Percentiles rank a stretch among this genome's conserved stretches.
These are phyloP conservation scores for Camponotus vicinus DNA, from an alignment of 1,140 invertebrate genomes.

Conservation along the genomic window DNA sequence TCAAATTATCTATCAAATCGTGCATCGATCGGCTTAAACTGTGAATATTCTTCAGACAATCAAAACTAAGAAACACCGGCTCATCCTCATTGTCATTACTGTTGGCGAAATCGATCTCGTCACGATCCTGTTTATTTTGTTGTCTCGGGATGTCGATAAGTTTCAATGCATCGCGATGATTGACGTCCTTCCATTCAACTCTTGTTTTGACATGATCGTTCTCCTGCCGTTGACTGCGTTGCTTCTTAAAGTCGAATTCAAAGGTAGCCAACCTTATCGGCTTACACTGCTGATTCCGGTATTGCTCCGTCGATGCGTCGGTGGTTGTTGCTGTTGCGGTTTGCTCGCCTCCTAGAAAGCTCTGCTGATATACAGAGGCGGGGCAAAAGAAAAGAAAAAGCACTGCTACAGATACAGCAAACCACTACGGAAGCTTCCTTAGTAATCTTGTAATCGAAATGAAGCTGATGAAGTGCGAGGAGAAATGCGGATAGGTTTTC, in stretches of 20 bases:
- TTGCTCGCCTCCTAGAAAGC: constrained; percentile 85
- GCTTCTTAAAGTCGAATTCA: constrained; percentile 80
- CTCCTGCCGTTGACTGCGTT: constrained; percentile 54
- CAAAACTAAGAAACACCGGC: constrained; percentile 70
- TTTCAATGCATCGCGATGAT: not conserved
- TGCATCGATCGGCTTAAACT: constrained; percentile 72
- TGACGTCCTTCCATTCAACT: constrained; percentile 43
- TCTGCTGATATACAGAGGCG: constrained; percentile 85
- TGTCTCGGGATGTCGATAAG: not conserved
- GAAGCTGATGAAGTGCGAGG: constrained; percentile 48
- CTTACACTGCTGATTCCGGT: constrained; percentile 85
- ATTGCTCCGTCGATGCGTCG: constrained; percentile 82
- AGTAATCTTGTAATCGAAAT: constrained; percentile 40
- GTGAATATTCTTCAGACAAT: constrained; percentile 74
- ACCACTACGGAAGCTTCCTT: constrained; percentile 82
- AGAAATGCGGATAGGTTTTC: not conserved
- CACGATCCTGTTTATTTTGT: not conserved
- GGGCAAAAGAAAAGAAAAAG: constrained; percentile 84
- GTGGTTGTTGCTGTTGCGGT: constrained; percentile 78
- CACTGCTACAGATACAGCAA: constrained; percentile 85
- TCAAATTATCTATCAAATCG: constrained; percentile 75
- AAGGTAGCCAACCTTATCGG: constrained; percentile 83
- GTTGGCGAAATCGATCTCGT: constrained; percentile 45
- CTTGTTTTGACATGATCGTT: constrained; percentile 12
- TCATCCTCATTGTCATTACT: constrained; percentile 59